Percentiles rank a stretch among this genome's conserved stretches.
phyloP scores from a whole-genome alignment of 2,888 invertebrate species.

The Tachystola acroxantha region DNA sequence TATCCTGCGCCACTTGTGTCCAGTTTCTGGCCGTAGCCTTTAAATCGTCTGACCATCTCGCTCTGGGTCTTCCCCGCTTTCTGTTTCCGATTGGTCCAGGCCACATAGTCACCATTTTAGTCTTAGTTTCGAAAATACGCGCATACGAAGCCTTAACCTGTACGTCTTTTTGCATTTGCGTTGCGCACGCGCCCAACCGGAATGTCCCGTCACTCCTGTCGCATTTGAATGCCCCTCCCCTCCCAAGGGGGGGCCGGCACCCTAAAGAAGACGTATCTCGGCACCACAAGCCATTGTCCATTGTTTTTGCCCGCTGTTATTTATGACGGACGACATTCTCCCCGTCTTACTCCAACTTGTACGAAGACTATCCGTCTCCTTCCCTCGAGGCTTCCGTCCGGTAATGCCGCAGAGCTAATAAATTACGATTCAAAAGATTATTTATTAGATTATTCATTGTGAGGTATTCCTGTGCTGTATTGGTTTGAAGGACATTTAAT shows the following conservation, averaged over 20 bases:
- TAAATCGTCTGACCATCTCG: too few species aligned
- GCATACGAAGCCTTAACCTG: too few species aligned
- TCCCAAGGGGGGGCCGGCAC: constrained; percentile 22
- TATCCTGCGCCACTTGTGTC: too few species aligned
- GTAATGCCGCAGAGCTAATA: constrained; percentile 65
- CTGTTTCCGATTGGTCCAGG: too few species aligned
- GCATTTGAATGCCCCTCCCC: constrained; percentile 22
- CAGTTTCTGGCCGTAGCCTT: too few species aligned
- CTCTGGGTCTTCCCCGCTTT: too few species aligned
- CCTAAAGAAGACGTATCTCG: constrained; percentile 76
- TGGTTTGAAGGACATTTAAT: constrained; percentile 63
- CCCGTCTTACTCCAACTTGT: constrained; percentile 42
- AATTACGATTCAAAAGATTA: constrained; percentile 73
- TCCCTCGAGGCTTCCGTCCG: constrained; percentile 64
- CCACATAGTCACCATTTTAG: too few species aligned
- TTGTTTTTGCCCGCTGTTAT: constrained; percentile 75
- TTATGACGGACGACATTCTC: constrained; percentile 67
- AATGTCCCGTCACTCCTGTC: constrained; percentile 21
- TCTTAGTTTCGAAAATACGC: too few species aligned
- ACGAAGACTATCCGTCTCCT: constrained; percentile 26
- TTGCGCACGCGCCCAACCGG: constrained; percentile 38
- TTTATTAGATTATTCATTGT: constrained; percentile 77
- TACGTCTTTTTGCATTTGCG: constrained; percentile 12
- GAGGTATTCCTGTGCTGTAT: constrained; percentile 61
- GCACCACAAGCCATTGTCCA: constrained; percentile 74